Evolutionary conservation across 2,797 vertebrate species (phyloP), one percentile per base, ranked within the genome.

Genomic region (Parambassis ranga): DNA sequence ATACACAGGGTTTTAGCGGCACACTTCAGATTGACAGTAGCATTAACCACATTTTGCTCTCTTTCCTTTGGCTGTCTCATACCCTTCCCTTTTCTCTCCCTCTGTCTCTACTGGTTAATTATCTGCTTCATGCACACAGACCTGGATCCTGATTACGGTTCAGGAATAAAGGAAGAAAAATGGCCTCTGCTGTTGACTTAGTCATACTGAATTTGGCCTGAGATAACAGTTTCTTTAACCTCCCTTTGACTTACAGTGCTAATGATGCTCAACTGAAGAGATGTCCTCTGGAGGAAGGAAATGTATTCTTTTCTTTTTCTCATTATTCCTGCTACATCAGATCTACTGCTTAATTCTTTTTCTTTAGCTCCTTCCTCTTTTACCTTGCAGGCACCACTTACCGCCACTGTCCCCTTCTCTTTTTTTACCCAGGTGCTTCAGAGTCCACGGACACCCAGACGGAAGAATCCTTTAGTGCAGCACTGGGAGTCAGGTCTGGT

Each of bases 401-500:
- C 42, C 43, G 35, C 5, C 20, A 2, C 49, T 31, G 10, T 72
- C 24, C 10, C 18, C 38, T 24, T 6, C 37, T 20, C 13, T n/a
- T 9, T 51, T 51, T 38, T 24, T 31, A 26, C 50, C 19, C 62
- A 90, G 83, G 50, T 49, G 37, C 28, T 23, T 16, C 49, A 37
- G 35, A 62, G 50, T 49, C 65, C 79, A 9, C 51, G 55, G 38
- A 66, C 71, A 24, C 63, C 79, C 10, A 86, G 91, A 52, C 90
- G 92, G 74, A 90, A 85, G 62, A 92, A 51, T 30, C 77, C 88
- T 20, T 84, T 94, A 10, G 85, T 94, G 20, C 84, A 92, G 36
- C 90, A 81, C 61, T 94, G 94, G 94, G 93, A 94, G 75, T 71
- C 90, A 0, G 91, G 93, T 3, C 77, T 82, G 41, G 37, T 92